Evolutionary conservation across 2,888 invertebrate genomes (phyloP), one percentile per base, ranked within the genome.

Genomic region (Sericinus montela): DNA sequence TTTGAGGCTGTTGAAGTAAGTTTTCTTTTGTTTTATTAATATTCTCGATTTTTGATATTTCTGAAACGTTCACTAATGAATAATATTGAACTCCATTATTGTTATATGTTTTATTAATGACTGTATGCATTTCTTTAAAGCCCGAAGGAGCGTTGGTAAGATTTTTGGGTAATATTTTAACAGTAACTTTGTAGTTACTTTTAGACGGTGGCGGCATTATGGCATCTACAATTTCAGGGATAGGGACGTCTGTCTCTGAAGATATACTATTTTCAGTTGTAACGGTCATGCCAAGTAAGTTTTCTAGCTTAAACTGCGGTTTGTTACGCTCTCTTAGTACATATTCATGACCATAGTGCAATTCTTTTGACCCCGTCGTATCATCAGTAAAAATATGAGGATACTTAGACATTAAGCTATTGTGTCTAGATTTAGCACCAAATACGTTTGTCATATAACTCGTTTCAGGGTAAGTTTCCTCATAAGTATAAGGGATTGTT

Each of bases 41-140:
- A 34, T 73, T 69, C 47, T 75, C 72, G 6, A 83, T 53, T 65
- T 82, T 81, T 0, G 85, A 80, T 58, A 87, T 72, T 62, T 84
- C 77, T 4, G 85, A 80, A 1, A 86, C 74, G 44, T 86, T 87
- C 0, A 85, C 71, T 37, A 79, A 56, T 0, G 84, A 80, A 10
- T 75, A 75, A 56, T 75, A 82, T 0, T 69, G 40, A 0, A 82
- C 25, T 1, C 86, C 87, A 51, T 82, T 71, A 57, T 72, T 78
- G 43, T 81, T 78, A 41, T 68, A 82, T 36, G 75, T 82, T 58
- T 85, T 85, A 48, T 86, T 85, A 1, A 86, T 83, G 52, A 72
- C 77, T 1, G 85, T 81, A 37, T 80, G 81, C 29, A 82, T 57
- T 75, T 85, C 84, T 65, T 84, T 86, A 35, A 77, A 84, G 0